Conservation (phyloP, 1,140 invertebrate genomes). For the Atta texana region DNA sequence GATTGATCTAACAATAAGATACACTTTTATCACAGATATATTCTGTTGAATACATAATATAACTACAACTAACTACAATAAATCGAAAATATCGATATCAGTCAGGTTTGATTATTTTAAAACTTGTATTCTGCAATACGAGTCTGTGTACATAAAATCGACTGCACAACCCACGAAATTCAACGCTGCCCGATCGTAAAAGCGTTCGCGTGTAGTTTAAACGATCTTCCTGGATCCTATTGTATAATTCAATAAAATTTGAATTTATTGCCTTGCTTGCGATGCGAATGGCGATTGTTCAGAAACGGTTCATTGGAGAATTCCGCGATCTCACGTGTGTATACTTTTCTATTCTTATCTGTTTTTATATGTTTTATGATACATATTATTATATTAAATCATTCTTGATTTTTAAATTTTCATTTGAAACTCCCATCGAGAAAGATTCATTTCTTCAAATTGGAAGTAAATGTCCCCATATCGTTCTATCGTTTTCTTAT, state of each 20-base stretch:
- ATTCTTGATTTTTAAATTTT: conserved; percentile 25
- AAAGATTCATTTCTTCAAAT: conserved; percentile 20
- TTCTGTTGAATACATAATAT: neutral
- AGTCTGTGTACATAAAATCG: neutral
- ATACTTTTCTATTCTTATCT: neutral
- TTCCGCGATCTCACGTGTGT: conserved; percentile 12
- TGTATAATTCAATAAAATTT: conserved; percentile 78
- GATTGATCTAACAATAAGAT: neutral
- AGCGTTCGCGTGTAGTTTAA: conserved; percentile 73
- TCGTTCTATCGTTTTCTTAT: conserved; percentile 4
- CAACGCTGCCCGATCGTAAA: conserved; percentile 63
- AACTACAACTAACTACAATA: neutral
- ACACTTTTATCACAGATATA: neutral
- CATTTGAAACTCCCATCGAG: neutral
- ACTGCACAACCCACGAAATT: neutral
- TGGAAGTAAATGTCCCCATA: conserved; percentile 7
- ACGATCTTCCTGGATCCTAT: conserved; percentile 57
- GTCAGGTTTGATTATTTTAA: conserved; percentile 8
- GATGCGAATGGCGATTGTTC: conserved; percentile 1
- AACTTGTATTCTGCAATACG: neutral
- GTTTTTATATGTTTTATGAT: neutral
- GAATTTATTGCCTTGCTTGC: conserved; percentile 67
- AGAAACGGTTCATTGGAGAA: conserved; percentile 67
- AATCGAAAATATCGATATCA: neutral
- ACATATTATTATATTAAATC: conserved; percentile 20